Base-by-base conservation (phyloP, 1,140 invertebrate genomes). In the Tetramorium parvispinum region DNA sequence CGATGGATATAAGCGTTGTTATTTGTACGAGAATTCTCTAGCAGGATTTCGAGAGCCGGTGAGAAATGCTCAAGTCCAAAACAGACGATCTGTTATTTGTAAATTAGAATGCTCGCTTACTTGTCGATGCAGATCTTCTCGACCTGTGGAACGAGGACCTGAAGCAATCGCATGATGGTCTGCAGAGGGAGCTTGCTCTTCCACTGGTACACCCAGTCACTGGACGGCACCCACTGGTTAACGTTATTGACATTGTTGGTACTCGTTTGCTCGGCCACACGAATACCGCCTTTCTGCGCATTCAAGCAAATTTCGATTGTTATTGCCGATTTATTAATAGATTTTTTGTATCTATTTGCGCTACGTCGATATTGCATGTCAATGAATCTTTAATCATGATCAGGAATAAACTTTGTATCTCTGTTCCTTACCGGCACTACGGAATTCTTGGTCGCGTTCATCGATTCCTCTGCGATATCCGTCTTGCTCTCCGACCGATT, bases 111-210 rank as follows among this genome's bases (percentile, higher is more conserved):
- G 55, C 59, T 96, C 94, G 53, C 66, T 96, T 95, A 99, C 98
- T 99, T 99, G 94, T 99, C 99, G 93, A 99, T 99, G 95, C 99
- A 99, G 91, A 99, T 99, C 96, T 99, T 99, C 95, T 99, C 99
- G 11, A 99, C 99, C 96, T 99, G 99, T 66, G 99, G 99, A 65
- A 99, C 99, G 1, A 99, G 95, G 16, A 99, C 99, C 96, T 99
- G 99, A 59, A 99, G 95, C 91, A 99, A 96, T 90, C 99, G 96
- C 99, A 99, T 99, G 86, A 99, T 99, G 43, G 99, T 99, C 96
- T 99, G 99, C 71, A 99, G 95, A 1, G 99, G 99, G 83, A 99
- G 95, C 96, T 99, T 99, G 77, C 97, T 97, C 93, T 99, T 99
- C 99, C 99, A 99, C 7, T 98, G 97, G 88, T 98, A 96, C 53